Base-by-base conservation (phyloP, 2,888 invertebrate genomes). In the Pheosia gnoma region DNA sequence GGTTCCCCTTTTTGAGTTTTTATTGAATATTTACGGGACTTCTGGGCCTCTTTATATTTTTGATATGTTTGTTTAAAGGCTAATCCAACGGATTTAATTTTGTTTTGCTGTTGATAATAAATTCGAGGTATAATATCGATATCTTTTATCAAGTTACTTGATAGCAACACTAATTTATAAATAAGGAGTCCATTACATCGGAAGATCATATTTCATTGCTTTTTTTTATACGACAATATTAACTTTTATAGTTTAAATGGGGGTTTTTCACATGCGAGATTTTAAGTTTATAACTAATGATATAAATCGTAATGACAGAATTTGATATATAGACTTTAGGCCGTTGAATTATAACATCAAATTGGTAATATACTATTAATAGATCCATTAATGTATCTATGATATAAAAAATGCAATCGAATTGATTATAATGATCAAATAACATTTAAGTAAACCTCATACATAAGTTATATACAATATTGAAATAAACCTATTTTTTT, bases 1-100 rank as follows among this genome's bases (percentile, higher is more conserved):
- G 25, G 25, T 25, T 25, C 25, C 70, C 70, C 65, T 70, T 72
- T 70, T 13, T 59, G 59, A 60, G 25, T 45, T 68, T 72, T 75
- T 74, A 75, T 75, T 74, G 65, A 75, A 75, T 72, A 63, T 68
- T 69, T 69, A 67, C 67, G 54, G 72, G 64, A 4, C 63, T 64
- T 62, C 65, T 67, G 56, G 63, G 65, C 70, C 65, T 25, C 64
- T 61, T 70, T 68, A 70, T 58, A 62, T 60, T 65, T 67, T 66
- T 47, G 59, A 60, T 62, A 59, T 60, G 67, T 74, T 65, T 65
- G 51, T 64, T 64, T 4, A 47, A 47, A 47, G n/a, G 47, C 47
- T n/a, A 25, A 25, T 25, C 25, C 25, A 25, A 25, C 25, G 25
- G 25, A n/a, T 25, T 25, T 25, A 9, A 43, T 43, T 43, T 43